These are phyloP conservation scores for Paralichthys olivaceus DNA, from an alignment of 2,113 vertebrate genomes.

Conservation along the genomic window DNA sequence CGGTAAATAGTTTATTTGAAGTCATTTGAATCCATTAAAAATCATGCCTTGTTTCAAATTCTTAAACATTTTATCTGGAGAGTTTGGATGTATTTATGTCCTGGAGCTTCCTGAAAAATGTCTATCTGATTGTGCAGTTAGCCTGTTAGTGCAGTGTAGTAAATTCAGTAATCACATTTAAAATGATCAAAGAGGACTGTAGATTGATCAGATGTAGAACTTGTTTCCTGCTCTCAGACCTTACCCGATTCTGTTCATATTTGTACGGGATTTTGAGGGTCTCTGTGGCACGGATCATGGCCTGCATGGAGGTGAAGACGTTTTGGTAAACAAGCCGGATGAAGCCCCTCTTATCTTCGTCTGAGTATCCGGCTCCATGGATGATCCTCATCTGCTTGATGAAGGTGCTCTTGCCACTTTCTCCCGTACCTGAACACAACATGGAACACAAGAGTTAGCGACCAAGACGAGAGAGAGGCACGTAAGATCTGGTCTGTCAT, in stretches of 20 bases:
- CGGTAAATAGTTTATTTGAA: background rate
- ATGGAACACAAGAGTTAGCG: background rate
- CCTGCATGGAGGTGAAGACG: conserved; percentile 88
- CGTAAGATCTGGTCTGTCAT: background rate
- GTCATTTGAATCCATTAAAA: background rate
- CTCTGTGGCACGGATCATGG: conserved; percentile 88
- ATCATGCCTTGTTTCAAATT: background rate
- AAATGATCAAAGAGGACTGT: too few species aligned
- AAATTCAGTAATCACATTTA: too few species aligned
- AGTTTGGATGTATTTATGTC: background rate
- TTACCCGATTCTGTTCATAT: conserved; percentile 87
- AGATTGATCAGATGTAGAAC: too few species aligned
- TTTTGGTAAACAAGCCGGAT: conserved; percentile 90
- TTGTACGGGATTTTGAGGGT: conserved; percentile 87
- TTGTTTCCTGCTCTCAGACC: background rate
- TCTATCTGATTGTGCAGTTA: too few species aligned
- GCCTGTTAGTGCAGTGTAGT: too few species aligned
- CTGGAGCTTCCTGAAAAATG: background rate
- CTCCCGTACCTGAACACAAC: conserved; percentile 84
- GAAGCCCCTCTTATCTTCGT: conserved; percentile 88
- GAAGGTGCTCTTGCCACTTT: conserved; percentile 94
- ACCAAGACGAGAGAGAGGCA: background rate
- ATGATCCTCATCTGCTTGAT: conserved; percentile 97
- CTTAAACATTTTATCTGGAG: background rate
- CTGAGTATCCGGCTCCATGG: conserved; percentile 89